Evolutionary conservation across 2,113 vertebrate genomes (phyloP), one percentile per base, ranked within the genome.

Genomic region (Murina feae): DNA sequence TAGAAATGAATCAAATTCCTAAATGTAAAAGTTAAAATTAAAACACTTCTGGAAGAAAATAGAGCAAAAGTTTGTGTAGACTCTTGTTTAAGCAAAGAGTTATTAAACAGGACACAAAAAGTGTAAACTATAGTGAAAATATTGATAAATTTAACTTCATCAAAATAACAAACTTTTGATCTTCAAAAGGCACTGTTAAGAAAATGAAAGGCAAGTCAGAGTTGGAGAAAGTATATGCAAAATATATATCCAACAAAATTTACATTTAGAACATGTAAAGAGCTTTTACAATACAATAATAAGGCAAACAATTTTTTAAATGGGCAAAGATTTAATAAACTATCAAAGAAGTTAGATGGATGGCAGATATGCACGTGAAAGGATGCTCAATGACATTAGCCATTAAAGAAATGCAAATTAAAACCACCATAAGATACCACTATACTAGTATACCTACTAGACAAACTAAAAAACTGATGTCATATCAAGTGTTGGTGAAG

Each of bases 201-300:
- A 82, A 96, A 87, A 42, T 78, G 42, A 89, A 95, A 79, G 63
- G 9, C 60, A 89, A 95, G 21, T 93, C 65, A 96, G 28, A 78
- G 35, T 91, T 80, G 42, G 20, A 86, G 87, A 89, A 88, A 89
- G 39, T 90, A 68, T 66, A 47, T 91, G 37, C 21, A 94, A 86
- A 83, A 75, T 95, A 85, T n/a, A 65, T 74, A 69, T 42, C 17
- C 51, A 95, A 65, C 30, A 86, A 89, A 89, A 78, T 17, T 92
- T 93, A 39, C 2, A 74, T 86, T 28, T 69, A 87, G 18, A 71
- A 35, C 89, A 66, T 53, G 68, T 65, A 85, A 80, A 88, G 51
- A 74, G 71, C 8, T 72, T 16, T 79, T 87, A 72, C 1, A 93
- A 81, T 17, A 68, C 35, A 94, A 32, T 65, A 74, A 85, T 32